phyloP scores from a whole-genome alignment of 1,140 invertebrate genomes.

The Chrysoperla carnea region DNA sequence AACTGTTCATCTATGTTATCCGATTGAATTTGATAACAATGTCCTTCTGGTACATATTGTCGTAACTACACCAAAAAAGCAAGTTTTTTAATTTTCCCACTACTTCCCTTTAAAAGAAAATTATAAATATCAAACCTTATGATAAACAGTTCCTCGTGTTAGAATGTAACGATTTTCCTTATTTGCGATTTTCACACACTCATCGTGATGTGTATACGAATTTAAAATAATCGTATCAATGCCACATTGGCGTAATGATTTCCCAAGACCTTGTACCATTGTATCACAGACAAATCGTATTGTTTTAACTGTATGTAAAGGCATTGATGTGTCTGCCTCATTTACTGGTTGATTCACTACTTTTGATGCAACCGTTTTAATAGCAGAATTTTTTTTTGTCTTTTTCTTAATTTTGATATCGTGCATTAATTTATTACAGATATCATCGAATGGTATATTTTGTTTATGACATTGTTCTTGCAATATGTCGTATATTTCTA shows the following conservation, averaged over 20 bases:
- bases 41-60: conserved; percentile 24
- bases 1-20: conserved; percentile 33
- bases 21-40: conserved; percentile 29
- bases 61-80: conserved; percentile 21
- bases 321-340: conserved; percentile 6
- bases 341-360: background rate
- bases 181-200: conserved; percentile 27
- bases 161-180: conserved; percentile 35
- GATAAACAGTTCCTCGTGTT: conserved; percentile 28
- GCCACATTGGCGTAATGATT: conserved; percentile 41
- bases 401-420: conserved; percentile 24
- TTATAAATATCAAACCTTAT: conserved; percentile 20
- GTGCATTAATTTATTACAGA: conserved; percentile 32
- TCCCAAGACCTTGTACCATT: conserved; percentile 33
- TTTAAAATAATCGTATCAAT: conserved; percentile 38
- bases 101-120: background rate
- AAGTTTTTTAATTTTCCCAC: conserved; percentile 1
- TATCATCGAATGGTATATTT: conserved; percentile 37
- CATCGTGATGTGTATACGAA: conserved; percentile 26
- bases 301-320: conserved; percentile 11
- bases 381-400: conserved; percentile 21
- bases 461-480: conserved; percentile 25
- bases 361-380: conserved; percentile 9
- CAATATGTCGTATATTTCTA: conserved; percentile 51
- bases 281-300: conserved; percentile 31